Conservation (phyloP, 2,888 invertebrate genomes). For the Stictocephala bisonia region DNA sequence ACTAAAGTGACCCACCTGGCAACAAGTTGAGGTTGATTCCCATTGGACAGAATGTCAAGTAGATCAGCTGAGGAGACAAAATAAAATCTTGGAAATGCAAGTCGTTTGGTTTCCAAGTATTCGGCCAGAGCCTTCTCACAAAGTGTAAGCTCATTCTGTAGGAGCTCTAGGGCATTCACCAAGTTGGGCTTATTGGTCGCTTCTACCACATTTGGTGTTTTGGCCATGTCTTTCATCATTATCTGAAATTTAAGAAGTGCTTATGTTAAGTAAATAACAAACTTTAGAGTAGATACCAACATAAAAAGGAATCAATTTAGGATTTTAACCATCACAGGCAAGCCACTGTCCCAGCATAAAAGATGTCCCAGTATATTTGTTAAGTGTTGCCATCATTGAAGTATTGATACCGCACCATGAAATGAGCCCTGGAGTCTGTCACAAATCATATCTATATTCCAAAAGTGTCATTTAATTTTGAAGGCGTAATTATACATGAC, state of each 20-base stretch:
- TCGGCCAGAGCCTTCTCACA: slow-evolving; percentile 98
- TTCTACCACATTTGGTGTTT: slow-evolving; percentile 88
- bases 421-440: too few relatives aligned
- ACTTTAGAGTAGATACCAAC: neutral
- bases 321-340: too few relatives aligned
- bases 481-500: too few relatives aligned
- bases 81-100: slow-evolving; percentile 96
- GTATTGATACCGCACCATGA: too few relatives aligned
- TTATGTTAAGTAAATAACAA: neutral
- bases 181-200: slow-evolving; percentile 90
- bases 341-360: too few relatives aligned
- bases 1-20: slow-evolving; percentile 64
- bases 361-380: too few relatives aligned
- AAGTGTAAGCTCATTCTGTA: slow-evolving; percentile 87
- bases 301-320: too few relatives aligned
- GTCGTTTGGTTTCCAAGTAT: slow-evolving; percentile 94
- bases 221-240: slow-evolving; percentile 80
- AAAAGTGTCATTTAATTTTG: too few relatives aligned
- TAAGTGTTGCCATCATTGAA: too few relatives aligned
- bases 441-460: too few relatives aligned
- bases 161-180: slow-evolving; percentile 79
- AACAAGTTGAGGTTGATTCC: slow-evolving; percentile 90
- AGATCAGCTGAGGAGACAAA: slow-evolving; percentile 97
- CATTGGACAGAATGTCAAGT: slow-evolving; percentile 94
- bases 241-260: slow-evolving; percentile 64